Percentiles rank a stretch among this genome's conserved stretches.
Conservation (phyloP, 2,888 invertebrate genomes). For the Perizoma affinitatum region DNA sequence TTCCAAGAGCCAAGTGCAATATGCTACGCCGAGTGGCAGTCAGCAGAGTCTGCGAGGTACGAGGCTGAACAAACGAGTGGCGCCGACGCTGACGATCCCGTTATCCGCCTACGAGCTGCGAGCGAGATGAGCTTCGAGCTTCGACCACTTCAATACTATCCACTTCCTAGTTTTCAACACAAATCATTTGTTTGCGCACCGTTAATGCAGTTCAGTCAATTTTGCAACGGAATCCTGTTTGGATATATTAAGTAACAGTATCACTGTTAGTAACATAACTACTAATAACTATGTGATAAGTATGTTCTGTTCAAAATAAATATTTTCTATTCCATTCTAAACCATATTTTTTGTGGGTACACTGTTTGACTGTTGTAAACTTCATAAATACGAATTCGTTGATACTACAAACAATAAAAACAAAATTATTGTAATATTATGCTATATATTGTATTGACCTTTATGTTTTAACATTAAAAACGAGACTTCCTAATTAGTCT, state of each 20-base stretch:
- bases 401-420: constrained; percentile 15
- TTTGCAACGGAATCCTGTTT: constrained; percentile 19
- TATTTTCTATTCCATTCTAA: too few relatives aligned
- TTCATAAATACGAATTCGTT: constrained; percentile 27
- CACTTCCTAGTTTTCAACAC: constrained; percentile 52
- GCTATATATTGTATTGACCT: constrained; percentile 32
- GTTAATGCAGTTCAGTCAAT: constrained; percentile 22
- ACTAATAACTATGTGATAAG: too few relatives aligned
- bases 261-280: too few relatives aligned
- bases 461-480: constrained; percentile 37
- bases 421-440: constrained; percentile 38
- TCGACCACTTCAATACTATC: constrained; percentile 45
- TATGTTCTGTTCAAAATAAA: too few relatives aligned
- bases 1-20: not conserved
- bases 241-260: too few relatives aligned
- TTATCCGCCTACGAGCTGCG: constrained; percentile 64
- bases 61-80: constrained; percentile 46
- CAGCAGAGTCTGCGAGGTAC: constrained; percentile 29
- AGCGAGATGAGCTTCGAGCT: constrained; percentile 47
- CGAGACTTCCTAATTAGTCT: constrained; percentile 42
- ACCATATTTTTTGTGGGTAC: too few relatives aligned
- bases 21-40: constrained; percentile 14
- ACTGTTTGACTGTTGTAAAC: constrained; percentile 15
- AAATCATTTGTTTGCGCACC: constrained; percentile 37
- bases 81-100: constrained; percentile 58